Evolutionary conservation across 2,113 vertebrate genomes (phyloP).

Genomic region (Pangasianodon hypophthalmus): DNA sequence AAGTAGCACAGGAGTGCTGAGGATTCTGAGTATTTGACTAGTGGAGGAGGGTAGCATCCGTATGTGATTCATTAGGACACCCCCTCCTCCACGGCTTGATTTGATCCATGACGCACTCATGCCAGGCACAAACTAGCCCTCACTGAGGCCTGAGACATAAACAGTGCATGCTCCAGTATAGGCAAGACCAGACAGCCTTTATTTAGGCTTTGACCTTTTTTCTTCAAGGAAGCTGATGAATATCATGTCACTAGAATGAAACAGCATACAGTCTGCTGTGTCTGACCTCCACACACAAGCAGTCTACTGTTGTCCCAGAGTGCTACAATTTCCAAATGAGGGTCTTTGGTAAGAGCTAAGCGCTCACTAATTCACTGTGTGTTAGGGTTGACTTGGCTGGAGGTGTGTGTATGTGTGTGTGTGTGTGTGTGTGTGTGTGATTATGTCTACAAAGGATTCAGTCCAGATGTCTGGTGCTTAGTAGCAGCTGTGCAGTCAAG

Average conservation of each 20-base stretch:
- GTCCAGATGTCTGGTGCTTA: constrained; percentile 48
- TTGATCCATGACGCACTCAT: constrained; percentile 47
- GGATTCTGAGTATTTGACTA: neutral
- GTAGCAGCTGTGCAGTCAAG: constrained; percentile 37
- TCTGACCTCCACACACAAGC: neutral
- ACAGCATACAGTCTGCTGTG: neutral
- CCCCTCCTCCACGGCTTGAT: neutral
- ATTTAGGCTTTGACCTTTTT: constrained; percentile 40
- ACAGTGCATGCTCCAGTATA: neutral
- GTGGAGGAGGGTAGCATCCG: neutral
- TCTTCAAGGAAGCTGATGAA: neutral
- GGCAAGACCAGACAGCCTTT: constrained; percentile 14
- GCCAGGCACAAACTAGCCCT: constrained; percentile 25
- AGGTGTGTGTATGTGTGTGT: constrained; percentile 12
- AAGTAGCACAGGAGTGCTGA: neutral
- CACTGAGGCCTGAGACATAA: constrained; percentile 22
- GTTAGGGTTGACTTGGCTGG: constrained; percentile 10
- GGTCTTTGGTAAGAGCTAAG: neutral
- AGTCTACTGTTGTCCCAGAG: neutral
- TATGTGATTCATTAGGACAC: constrained; percentile 42
- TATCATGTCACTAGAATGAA: neutral
- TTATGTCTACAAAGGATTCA: constrained; percentile 23
- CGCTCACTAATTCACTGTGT: neutral
- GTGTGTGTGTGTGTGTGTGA: constrained; percentile 24
- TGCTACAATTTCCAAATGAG: neutral